These are phyloP conservation scores for Tyria jacobaeae DNA, from an alignment of 2,888 invertebrate genomes.

Conservation along the genomic window DNA sequence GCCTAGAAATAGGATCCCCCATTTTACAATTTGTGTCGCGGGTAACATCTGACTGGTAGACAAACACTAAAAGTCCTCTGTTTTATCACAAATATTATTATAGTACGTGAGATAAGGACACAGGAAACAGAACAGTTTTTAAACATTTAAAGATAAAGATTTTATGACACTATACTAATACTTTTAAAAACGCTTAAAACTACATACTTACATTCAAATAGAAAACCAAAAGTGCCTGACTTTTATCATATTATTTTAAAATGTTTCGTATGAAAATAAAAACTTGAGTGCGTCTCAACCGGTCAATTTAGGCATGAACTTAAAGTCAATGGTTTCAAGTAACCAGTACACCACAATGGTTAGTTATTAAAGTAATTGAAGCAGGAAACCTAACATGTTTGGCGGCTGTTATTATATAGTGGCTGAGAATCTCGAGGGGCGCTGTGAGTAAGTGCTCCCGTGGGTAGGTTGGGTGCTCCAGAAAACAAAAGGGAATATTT, in stretches of 20 bases:
- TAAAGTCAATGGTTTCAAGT: conserved; percentile 50
- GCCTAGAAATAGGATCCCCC: too few relatives aligned
- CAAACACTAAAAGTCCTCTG: too few relatives aligned
- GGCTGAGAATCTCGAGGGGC: conserved; percentile 38
- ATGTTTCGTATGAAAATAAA: conserved; percentile 36
- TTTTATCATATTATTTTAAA: conserved; percentile 13
- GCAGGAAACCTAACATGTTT: conserved; percentile 60
- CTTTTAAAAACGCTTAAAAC: too few relatives aligned
- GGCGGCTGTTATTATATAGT: conserved; percentile 49
- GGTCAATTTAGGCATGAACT: conserved; percentile 37
- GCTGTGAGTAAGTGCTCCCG: conserved; percentile 18
- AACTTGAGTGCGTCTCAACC: conserved; percentile 42
- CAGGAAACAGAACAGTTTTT: too few relatives aligned
- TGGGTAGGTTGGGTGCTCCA: conserved; percentile 32
- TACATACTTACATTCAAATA: too few relatives aligned
- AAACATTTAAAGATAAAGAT: too few relatives aligned
- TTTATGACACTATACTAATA: too few relatives aligned
- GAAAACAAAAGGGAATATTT: conserved; percentile 34
- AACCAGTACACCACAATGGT: conserved; percentile 55
- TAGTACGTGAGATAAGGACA: too few relatives aligned
- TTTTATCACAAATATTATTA: too few relatives aligned
- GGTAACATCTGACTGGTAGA: too few relatives aligned
- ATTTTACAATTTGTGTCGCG: too few relatives aligned
- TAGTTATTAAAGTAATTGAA: conserved; percentile 75
- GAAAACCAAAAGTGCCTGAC: not conserved